Base-by-base conservation (phyloP, 2,888 invertebrate species). In the Meiosimyza decipiens region DNA sequence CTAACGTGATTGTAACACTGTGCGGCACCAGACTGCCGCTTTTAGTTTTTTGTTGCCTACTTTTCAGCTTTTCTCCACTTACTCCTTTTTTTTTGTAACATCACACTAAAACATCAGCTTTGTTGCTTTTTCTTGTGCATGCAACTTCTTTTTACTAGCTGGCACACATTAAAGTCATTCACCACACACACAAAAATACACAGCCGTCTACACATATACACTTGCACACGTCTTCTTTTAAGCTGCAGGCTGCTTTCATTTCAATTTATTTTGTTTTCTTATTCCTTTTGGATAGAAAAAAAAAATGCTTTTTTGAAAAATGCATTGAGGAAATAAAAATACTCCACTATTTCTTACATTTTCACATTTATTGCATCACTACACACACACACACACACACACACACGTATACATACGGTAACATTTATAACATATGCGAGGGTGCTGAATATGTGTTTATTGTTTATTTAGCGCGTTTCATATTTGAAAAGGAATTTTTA, bases 111-210 rank as follows among this genome's bases (percentile, higher is more conserved):
- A 63, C 70, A 62, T 40, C 33, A 52, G 49, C 63, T 52, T 18
- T 60, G 51, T 60, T 54, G 52, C 47, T 63, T 28, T 40, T 51
- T 40, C 18, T 51, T 60, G 40, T 7, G 22, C 28, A 18, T 15
- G 67, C 59, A 67, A 72, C 71, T 60, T 59, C 59, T 40, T 40
- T 28, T 40, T 40, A 9, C 40, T 40, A 40, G 66, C 71, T 73
- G 76, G 74, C 76, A 76, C 70, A 71, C 73, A 76, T 75, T 76
- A 69, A 50, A 73, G 69, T 65, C 71, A 75, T 71, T 62, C 70
- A 70, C 68, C 22, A 63, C 51, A 49, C 51, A 71, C 65, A 60
- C 40, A 68, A n/a, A 59, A 72, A 72, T 50, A 65, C 68, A 71
- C 55, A 62, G 22, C 67, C 50, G 64, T 18, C 70, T 33, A 51